phyloP scores from a whole-genome alignment of 1,140 invertebrate genomes.

The Tetranychus urticae region DNA sequence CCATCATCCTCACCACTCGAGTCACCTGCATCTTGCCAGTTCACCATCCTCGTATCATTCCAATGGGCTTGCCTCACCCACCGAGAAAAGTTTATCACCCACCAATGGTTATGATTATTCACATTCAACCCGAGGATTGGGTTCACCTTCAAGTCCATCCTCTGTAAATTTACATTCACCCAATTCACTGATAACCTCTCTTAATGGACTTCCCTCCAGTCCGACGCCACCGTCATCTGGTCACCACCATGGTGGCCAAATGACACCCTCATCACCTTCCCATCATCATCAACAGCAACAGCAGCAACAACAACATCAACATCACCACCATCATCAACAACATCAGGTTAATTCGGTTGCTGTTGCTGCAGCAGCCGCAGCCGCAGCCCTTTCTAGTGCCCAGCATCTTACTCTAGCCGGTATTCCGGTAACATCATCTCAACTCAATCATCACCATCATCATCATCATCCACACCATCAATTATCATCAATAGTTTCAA shows the following conservation, averaged over 20 bases:
- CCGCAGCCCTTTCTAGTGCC: slow-evolving; percentile 13
- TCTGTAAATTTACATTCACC: slow-evolving; percentile 21
- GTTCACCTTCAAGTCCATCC: slow-evolving; percentile 25
- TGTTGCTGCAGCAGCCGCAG: slow-evolving; percentile 16
- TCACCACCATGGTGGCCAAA: slow-evolving; percentile 17
- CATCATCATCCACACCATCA: slow-evolving; percentile 6
- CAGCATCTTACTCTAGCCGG: slow-evolving; percentile 8
- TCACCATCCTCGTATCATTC: slow-evolving; percentile 55
- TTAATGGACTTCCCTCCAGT: slow-evolving; percentile 27
- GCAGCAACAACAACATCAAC: slow-evolving; percentile 22
- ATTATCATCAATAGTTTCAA: slow-evolving; percentile 4
- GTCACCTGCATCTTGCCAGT: slow-evolving; percentile 12
- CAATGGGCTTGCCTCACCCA: slow-evolving; percentile 50
- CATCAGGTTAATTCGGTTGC: not conserved
- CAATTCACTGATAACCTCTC: slow-evolving; percentile 21
- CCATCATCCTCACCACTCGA: slow-evolving; percentile 11
- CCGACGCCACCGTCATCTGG: slow-evolving; percentile 19
- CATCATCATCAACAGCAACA: slow-evolving; percentile 20
- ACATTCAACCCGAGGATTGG: slow-evolving; percentile 29
- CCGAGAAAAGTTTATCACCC: slow-evolving; percentile 45
- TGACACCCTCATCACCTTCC: slow-evolving; percentile 8
- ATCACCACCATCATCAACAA: slow-evolving; percentile 9
- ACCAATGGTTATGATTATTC: slow-evolving; percentile 32
- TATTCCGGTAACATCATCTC: slow-evolving; percentile 1
- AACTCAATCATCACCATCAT: slow-evolving; percentile 7